Conservation (phyloP, 37 sponge, comb jelly and placozoan species). For the Mnemiopsis leidyi region DNA sequence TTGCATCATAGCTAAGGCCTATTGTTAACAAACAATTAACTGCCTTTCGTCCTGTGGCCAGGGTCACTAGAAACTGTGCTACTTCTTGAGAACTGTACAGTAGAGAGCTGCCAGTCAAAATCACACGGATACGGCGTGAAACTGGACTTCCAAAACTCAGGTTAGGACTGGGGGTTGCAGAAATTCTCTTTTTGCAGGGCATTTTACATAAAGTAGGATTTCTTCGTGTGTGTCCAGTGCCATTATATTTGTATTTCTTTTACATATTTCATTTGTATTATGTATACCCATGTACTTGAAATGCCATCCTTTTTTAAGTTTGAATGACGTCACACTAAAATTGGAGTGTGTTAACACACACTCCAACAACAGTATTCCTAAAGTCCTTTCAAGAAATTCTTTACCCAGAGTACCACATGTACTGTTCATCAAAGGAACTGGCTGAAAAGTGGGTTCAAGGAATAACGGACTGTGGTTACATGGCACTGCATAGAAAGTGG, state of each 20-base stretch:
- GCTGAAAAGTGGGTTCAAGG: background rate
- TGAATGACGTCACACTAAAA: background rate
- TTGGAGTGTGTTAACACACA: background rate
- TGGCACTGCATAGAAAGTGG: conserved; percentile 13
- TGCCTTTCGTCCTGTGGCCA: background rate
- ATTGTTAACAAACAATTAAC: background rate
- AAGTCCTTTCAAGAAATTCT: too few species aligned
- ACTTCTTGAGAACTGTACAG: background rate
- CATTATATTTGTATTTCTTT: too few species aligned
- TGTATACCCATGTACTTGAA: too few species aligned
- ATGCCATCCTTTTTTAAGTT: too few species aligned
- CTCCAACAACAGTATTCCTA: background rate
- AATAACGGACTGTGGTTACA: conserved; percentile 16
- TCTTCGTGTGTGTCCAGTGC: too few species aligned
- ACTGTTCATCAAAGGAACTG: conserved; percentile 37
- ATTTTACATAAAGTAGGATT: too few species aligned
- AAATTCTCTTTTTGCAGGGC: too few species aligned
- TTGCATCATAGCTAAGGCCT: too few species aligned
- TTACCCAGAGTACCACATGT: conserved; percentile 43
- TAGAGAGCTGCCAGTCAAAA: background rate
- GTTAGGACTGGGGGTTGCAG: too few species aligned
- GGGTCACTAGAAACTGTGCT: background rate
- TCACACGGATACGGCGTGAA: background rate
- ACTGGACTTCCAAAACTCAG: conserved; percentile 26
- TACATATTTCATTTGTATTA: too few species aligned